These are phyloP conservation scores for Odontomyia ornata DNA, from an alignment of 2,888 invertebrate genomes.

Conservation along the genomic window DNA sequence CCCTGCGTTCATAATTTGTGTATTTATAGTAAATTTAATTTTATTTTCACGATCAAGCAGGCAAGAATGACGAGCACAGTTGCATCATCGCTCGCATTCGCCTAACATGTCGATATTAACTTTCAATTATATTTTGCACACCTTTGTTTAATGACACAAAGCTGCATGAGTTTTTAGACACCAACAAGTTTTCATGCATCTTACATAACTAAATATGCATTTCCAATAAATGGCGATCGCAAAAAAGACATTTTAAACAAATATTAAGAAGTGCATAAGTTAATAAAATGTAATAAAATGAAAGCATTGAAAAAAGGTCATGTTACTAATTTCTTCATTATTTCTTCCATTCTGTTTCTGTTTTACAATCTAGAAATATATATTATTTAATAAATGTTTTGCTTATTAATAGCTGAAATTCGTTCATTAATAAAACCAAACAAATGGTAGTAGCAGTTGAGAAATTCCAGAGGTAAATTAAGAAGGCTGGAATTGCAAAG, in stretches of 20 bases:
- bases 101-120: neutral
- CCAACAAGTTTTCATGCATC: neutral
- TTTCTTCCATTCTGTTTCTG: slow-evolving; percentile 23
- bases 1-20: neutral
- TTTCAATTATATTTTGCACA: neutral
- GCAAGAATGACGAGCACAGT: neutral
- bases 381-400: slow-evolving; percentile 20
- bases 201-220: neutral
- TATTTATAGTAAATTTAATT: neutral
- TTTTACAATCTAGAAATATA: neutral
- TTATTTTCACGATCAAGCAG: neutral
- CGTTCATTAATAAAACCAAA: neutral
- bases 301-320: slow-evolving; percentile 17
- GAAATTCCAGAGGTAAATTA: too few species aligned
- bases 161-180: neutral
- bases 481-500: neutral
- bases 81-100: neutral
- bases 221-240: too few species aligned
- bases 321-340: slow-evolving; percentile 21
- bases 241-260: neutral
- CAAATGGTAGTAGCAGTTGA: too few species aligned
- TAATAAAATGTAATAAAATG: neutral
- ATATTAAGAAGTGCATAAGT: neutral
- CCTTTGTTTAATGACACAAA: neutral
- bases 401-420: slow-evolving; percentile 36